Percentiles rank a stretch among this genome's conserved stretches.
These are phyloP conservation scores for Chydorus sphaericus DNA, from an alignment of 2,888 invertebrate genomes.

Conservation along the genomic window DNA sequence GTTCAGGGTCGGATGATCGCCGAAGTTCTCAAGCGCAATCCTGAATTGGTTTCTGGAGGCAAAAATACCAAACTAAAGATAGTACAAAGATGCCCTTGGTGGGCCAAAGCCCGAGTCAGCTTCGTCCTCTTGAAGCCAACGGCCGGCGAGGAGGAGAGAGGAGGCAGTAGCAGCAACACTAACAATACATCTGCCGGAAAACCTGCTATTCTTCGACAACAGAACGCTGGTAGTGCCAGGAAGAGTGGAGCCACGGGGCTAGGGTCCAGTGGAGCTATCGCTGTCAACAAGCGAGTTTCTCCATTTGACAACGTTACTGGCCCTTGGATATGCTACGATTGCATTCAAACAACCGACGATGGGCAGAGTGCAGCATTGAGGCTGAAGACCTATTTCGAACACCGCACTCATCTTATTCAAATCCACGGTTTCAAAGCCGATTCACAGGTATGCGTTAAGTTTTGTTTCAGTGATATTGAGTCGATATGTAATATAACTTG, in stretches of 20 bases:
- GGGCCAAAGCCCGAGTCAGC: slow-evolving; percentile 16
- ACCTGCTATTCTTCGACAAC: background rate
- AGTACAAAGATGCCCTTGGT: slow-evolving; percentile 41
- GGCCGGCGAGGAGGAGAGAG: slow-evolving; percentile 3
- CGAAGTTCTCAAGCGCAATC: slow-evolving; percentile 74
- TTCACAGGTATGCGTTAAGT: slow-evolving; percentile 36
- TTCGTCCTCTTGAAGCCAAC: slow-evolving; percentile 33
- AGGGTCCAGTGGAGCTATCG: slow-evolving; percentile 6
- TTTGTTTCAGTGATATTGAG: too few relatives aligned
- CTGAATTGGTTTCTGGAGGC: slow-evolving; percentile 69
- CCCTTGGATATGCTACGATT: slow-evolving; percentile 67
- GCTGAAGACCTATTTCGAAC: slow-evolving; percentile 62
- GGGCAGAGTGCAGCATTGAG: slow-evolving; percentile 45
- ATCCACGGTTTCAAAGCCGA: slow-evolving; percentile 11
- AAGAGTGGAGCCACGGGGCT: slow-evolving; percentile 4
- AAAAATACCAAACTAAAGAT: slow-evolving; percentile 77
- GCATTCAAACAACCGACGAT: slow-evolving; percentile 36
- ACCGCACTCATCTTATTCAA: slow-evolving; percentile 52
- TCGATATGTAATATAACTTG: too few relatives aligned
- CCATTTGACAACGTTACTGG: slow-evolving; percentile 32
- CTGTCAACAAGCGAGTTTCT: slow-evolving; percentile 10
- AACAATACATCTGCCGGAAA: background rate
- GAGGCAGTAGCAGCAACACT: background rate
- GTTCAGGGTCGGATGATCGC: slow-evolving; percentile 69
- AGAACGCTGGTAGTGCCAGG: background rate